These are phyloP conservation scores for Dynastes grantii DNA, from an alignment of 2,888 invertebrate species.

Conservation along the genomic window DNA sequence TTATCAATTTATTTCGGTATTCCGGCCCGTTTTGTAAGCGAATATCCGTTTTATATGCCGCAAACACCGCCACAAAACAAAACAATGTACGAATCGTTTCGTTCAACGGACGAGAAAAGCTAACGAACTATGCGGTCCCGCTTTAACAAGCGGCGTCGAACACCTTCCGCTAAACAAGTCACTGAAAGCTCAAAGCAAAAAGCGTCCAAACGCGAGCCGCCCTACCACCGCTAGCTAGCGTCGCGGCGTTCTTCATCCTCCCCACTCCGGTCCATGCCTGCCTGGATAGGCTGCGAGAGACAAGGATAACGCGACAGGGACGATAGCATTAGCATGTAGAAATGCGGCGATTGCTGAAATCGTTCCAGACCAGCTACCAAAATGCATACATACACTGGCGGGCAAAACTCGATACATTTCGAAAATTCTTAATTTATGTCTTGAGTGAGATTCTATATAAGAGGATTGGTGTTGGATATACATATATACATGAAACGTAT, in stretches of 20 bases:
- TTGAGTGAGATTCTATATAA: no score
- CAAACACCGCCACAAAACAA: slow-evolving; percentile 5
- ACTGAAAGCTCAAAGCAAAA: slow-evolving; percentile 37
- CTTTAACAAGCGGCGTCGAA: slow-evolving; percentile 11
- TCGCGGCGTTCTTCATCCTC: neutral
- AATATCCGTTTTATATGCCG: slow-evolving; percentile 3
- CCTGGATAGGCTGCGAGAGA: neutral
- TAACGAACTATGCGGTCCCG: slow-evolving; percentile 17
- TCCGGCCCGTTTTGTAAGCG: neutral
- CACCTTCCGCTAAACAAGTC: slow-evolving; percentile 11
- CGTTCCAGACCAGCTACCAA: neutral
- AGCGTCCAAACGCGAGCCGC: slow-evolving; percentile 2
- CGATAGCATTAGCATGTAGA: slow-evolving; percentile 40
- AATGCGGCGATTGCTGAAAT: slow-evolving; percentile 32
- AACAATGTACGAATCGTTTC: slow-evolving; percentile 1
- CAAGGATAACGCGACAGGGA: neutral
- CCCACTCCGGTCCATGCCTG: neutral
- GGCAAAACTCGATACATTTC: no score
- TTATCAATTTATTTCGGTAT: neutral
- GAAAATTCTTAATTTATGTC: no score
- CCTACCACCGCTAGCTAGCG: slow-evolving; percentile 6
- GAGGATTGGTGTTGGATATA: no score
- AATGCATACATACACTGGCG: no score
- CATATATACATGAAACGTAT: no score
- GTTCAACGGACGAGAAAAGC: neutral